phyloP scores from a whole-genome alignment of 2,113 vertebrate species.

The Xiphias gladius region DNA sequence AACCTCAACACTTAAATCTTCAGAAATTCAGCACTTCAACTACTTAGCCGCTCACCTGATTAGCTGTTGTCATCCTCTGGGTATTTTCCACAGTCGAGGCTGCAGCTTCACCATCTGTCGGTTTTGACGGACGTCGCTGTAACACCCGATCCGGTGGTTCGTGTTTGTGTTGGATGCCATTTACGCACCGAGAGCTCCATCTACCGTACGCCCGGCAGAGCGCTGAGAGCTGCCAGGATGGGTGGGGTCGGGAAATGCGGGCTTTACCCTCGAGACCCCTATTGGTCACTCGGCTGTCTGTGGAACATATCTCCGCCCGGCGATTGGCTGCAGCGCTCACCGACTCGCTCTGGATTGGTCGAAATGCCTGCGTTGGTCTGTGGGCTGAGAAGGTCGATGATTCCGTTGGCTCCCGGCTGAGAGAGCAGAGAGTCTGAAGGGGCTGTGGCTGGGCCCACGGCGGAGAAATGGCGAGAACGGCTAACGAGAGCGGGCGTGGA shows the following conservation, averaged over 20 bases:
- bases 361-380: slow-evolving; percentile 31
- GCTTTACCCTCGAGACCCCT: background rate
- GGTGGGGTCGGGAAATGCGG: slow-evolving; percentile 79
- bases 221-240: slow-evolving; percentile 9
- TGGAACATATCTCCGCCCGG: background rate
- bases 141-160: slow-evolving; percentile 7
- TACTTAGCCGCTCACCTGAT: background rate
- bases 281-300: slow-evolving; percentile 58
- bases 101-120: background rate
- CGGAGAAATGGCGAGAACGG: slow-evolving; percentile 83
- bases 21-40: background rate
- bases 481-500: slow-evolving; percentile 60
- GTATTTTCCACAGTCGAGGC: background rate
- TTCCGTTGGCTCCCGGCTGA: slow-evolving; percentile 65
- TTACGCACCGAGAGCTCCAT: background rate
- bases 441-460: slow-evolving; percentile 72
- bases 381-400: slow-evolving; percentile 68
- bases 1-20: background rate
- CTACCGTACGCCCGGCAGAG: slow-evolving; percentile 4
- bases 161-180: background rate
- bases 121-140: slow-evolving; percentile 4
- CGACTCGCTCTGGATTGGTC: slow-evolving; percentile 53
- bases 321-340: slow-evolving; percentile 70
- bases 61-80: too few species aligned
- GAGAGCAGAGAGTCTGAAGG: slow-evolving; percentile 59